These are phyloP conservation scores for Anastatus disparis DNA, from an alignment of 1,140 invertebrate genomes.

Conservation along the genomic window DNA sequence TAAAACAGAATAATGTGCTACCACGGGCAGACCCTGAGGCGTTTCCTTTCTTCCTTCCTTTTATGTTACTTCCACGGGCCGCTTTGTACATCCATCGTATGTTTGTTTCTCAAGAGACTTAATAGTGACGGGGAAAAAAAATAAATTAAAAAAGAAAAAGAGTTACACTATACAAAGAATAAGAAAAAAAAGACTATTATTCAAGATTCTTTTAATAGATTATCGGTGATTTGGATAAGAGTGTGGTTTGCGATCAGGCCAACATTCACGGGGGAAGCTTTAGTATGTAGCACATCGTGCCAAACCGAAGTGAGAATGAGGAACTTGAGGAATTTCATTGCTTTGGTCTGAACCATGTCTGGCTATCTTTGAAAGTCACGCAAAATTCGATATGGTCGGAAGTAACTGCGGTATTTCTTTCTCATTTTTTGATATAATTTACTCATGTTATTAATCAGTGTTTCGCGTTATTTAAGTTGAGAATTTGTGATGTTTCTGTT, in stretches of 20 bases:
- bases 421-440: no score
- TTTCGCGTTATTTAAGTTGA: no score
- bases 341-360: neutral
- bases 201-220: constrained; percentile 20
- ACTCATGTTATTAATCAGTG: no score
- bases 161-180: neutral
- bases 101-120: neutral
- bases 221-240: constrained; percentile 6
- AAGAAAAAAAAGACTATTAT: neutral
- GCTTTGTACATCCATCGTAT: constrained; percentile 18
- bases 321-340: constrained; percentile 34
- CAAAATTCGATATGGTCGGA: constrained; percentile 18
- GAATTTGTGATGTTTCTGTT: no score
- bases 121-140: neutral
- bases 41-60: constrained; percentile 26
- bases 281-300: no score
- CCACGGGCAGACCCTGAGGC: constrained; percentile 28
- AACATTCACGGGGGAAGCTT: neutral
- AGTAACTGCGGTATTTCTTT: neutral
- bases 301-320: neutral
- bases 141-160: neutral
- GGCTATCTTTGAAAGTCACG: constrained; percentile 24
- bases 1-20: constrained; percentile 49
- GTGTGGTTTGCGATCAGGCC: constrained; percentile 32
- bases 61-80: neutral